Percentiles rank a stretch among this genome's conserved stretches.
Evolutionary conservation across 2,797 vertebrate genomes (phyloP).

Genomic region (Echiichthys vipera): DNA sequence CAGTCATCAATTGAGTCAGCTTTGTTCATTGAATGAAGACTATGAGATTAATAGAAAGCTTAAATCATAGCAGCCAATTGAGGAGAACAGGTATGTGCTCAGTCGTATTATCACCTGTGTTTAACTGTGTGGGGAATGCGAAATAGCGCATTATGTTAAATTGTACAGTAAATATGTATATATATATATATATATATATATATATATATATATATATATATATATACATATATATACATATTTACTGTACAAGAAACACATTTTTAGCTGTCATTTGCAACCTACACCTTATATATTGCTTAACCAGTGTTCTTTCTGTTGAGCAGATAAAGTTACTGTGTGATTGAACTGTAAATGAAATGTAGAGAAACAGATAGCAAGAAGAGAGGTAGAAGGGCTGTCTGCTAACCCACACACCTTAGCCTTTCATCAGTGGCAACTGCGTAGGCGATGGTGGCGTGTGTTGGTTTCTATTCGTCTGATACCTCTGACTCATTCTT

Average conservation of each 20-base stretch:
- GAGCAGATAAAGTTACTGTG: conserved; percentile 12
- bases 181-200: no score
- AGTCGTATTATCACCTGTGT: not conserved
- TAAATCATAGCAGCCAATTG: not conserved
- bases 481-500: conserved; percentile 68
- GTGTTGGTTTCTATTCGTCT: conserved; percentile 66
- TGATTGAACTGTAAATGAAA: conserved; percentile 26
- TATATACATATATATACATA: no score
- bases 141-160: not conserved
- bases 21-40: not conserved
- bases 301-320: not conserved
- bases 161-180: no score
- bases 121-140: not conserved
- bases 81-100: not conserved
- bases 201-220: no score
- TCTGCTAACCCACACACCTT: conserved; percentile 60
- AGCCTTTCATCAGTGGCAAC: conserved; percentile 71
- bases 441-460: conserved; percentile 71
- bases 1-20: no score
- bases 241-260: no score
- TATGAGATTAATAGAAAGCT: not conserved
- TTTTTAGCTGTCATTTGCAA: not conserved
- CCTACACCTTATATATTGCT: not conserved
- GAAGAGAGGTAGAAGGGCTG: conserved; percentile 50
- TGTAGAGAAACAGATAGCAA: conserved; percentile 2